Evolutionary conservation across 2,113 vertebrate genomes (phyloP), one percentile per base, ranked within the genome.

Genomic region (Pelvicachromis taeniatus): DNA sequence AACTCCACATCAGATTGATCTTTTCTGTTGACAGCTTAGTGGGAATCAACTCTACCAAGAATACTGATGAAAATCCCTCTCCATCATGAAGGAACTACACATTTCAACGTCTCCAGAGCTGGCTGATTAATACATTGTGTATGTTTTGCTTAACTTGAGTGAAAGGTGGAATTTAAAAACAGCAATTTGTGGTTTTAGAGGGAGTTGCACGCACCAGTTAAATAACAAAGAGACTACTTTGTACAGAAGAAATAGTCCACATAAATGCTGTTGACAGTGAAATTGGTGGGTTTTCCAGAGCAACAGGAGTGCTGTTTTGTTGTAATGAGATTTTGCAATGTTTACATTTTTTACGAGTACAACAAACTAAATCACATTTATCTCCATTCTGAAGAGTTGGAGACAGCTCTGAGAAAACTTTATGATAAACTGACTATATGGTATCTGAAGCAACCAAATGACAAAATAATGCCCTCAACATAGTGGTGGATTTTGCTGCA

Each of bases 161-260:
- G 68, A 48, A 73, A 73, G 68, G 58, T 78, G 68, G 85, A 61
- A 77, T 16, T 40, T n/a, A 56, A 55, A 85, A 84, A 85, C 55
- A 79, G 7, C 33, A 89, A 70, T 87, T 86, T 84, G 85, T 79
- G 87, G 87, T 82, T 87, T 70, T n/a, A 61, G 77, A 59, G 77
- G 81, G 38, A 65, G 42, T 29, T 48, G 42, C 42, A 73, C 9
- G 16, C 68, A 50, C 23, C 68, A 73, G 50, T 68, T 26, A 48
- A 82, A 84, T 80, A 50, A 80, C 63, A 83, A 79, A 81, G 42
- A 4, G 53, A 19, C n/a, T 7, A 58, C 21, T 87, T 90, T 82
- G 50, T 75, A 35, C 10, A 13, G 63, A 61, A 50, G 33, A 81
- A 70, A 68, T 4, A n/a, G 33, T 81, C 77, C 8, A 19, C n/a